Evolutionary conservation across 2,113 vertebrate genomes (phyloP).

Genomic region (Lepisosteus oculatus): DNA sequence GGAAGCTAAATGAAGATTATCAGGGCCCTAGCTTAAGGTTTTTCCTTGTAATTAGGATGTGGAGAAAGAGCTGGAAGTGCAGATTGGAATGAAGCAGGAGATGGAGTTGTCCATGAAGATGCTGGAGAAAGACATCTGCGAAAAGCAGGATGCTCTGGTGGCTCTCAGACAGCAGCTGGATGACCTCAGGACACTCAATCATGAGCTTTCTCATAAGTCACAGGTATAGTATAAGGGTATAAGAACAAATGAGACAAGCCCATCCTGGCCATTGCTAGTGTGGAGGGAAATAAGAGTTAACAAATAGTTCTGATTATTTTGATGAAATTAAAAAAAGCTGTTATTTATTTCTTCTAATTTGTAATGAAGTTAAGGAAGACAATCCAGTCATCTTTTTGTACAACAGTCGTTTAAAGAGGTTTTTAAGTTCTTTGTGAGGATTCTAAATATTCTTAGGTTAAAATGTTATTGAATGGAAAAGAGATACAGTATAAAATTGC

Average conservation of each 20-base stretch:
- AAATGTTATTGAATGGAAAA: too few species aligned
- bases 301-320: not conserved
- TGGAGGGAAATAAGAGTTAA: not conserved
- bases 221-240: constrained; percentile 65
- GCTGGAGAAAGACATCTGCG: constrained; percentile 96
- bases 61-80: constrained; percentile 91
- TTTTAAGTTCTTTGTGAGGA: too few species aligned
- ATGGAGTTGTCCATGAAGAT: constrained; percentile 99
- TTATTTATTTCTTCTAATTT: too few species aligned
- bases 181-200: constrained; percentile 89
- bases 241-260: not conserved
- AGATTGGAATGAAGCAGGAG: constrained; percentile 97
- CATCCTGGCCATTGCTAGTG: not conserved
- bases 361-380: too few species aligned
- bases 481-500: too few species aligned
- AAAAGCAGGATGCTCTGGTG: constrained; percentile 92
- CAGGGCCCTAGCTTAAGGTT: too few species aligned
- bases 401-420: too few species aligned
- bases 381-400: too few species aligned
- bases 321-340: too few species aligned
- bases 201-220: constrained; percentile 88
- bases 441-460: too few species aligned
- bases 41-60: constrained; percentile 73
- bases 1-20: too few species aligned
- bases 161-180: constrained; percentile 92